Evolutionary conservation across 92 coral and sea anemone genomes (phyloP).

Genomic region (Phenganax stokvisi): DNA sequence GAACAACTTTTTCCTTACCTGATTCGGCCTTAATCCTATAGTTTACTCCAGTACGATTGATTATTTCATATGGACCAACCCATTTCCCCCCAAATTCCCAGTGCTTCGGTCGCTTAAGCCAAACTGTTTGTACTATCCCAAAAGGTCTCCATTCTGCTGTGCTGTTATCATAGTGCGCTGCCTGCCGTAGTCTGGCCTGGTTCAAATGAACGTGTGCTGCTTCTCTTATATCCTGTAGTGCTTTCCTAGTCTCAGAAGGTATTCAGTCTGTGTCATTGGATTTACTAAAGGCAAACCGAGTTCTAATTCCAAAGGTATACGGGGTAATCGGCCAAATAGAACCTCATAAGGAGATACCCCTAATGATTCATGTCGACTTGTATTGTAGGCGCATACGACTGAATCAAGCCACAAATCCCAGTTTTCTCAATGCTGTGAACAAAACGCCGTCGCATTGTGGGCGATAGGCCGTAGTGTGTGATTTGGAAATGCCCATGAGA

Average conservation of each 20-base stretch:
- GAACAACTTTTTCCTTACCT: slow-evolving; percentile 42
- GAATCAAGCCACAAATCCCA: slow-evolving; percentile 51
- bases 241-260: slow-evolving; percentile 8
- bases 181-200: too few species aligned
- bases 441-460: slow-evolving; percentile 52
- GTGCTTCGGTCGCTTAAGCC: slow-evolving; percentile 42
- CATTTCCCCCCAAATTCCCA: slow-evolving; percentile 57
- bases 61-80: slow-evolving; percentile 46
- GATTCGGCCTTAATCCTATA: slow-evolving; percentile 37
- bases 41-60: slow-evolving; percentile 42
- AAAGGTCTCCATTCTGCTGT: slow-evolving; percentile 35
- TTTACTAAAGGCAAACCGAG: slow-evolving; percentile 10
- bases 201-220: slow-evolving; percentile 1
- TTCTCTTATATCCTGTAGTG: slow-evolving; percentile 14
- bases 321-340: slow-evolving; percentile 43
- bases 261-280: slow-evolving; percentile 19
- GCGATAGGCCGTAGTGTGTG: slow-evolving; percentile 48
- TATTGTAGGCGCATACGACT: slow-evolving; percentile 45
- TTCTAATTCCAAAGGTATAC: slow-evolving; percentile 37
- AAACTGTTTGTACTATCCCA: slow-evolving; percentile 35
- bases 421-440: slow-evolving; percentile 35
- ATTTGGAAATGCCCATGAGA: slow-evolving; percentile 47
- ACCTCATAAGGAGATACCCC: slow-evolving; percentile 46
- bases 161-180: too few species aligned
- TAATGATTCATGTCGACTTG: slow-evolving; percentile 49